Base-by-base conservation (phyloP, 2,797 vertebrate species). In the Lutjanus campechanus region DNA sequence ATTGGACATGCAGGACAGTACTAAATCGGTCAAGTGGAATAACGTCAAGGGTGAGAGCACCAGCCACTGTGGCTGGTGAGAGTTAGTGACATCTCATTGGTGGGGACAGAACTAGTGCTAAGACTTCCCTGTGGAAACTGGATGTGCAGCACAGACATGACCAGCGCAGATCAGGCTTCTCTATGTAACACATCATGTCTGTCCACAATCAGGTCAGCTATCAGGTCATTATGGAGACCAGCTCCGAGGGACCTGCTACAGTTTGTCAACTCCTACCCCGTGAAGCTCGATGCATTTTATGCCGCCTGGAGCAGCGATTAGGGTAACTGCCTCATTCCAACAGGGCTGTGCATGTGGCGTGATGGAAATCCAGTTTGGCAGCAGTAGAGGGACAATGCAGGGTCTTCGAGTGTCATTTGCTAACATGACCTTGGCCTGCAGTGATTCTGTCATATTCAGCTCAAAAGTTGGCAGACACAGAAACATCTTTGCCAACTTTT, bases 21-120 rank as follows among this genome's bases (percentile, higher is more conserved):
- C 53, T 40, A 69, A 87, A 85, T 68, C 16, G 51, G 65, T 89
- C 74, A 67, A 83, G 77, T 88, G 83, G 84, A 91, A 92, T 69
- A 75, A 90, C 61, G 71, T 75, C 36, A 73, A 51, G 47, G 80
- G 50, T 29, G 44, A 83, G 62, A 73, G 66, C 61, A 76, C 77
- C 58, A 79, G 60, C 11, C 29, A 22, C 54, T 62, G 29, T 68
- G 78, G 50, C 72, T 73, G 75, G 53, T 79, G 56, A 56, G 49
- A n/a, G 10, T 73, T 75, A 71, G 65, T 36, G 53, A 66, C 6
- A 25, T 69, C 54, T 79, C 67, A 76, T n/a, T 79, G 73, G 64
- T 66, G 69, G 77, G 20, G 67, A 73, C 63, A 74, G 47, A 55
- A 75, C 9, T 74, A 46, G 60, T 67, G 75, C 53, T 25, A 13